Base-by-base conservation (phyloP, 53 echinoderm and acorn worm species). In the Temnopleurus reevesii region DNA sequence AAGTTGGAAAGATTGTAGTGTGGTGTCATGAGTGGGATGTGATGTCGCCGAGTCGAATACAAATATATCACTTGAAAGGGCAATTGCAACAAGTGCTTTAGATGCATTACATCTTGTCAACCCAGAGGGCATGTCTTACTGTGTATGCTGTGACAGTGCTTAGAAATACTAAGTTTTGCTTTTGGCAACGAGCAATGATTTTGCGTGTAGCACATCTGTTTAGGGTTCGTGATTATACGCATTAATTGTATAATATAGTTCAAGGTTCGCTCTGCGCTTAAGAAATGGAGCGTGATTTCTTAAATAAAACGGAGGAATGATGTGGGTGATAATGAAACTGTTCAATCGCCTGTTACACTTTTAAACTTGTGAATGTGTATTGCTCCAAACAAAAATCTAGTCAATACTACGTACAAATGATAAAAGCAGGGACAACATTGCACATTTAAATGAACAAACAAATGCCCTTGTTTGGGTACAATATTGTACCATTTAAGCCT, bases 71-170 rank as follows among this genome's bases (percentile, higher is more conserved):
- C n/a, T 41, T 71, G 36, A 41, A 71, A 36, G 38, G 41, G 41
- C 41, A 23, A 71, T 71, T 36, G 71, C 71, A 71, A 71, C 71
- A 71, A 71, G 71, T 71, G 41, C 41, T 21, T n/a, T n/a, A n/a
- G n/a, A n/a, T n/a, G n/a, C n/a, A n/a, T n/a, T n/a, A n/a, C n/a
- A n/a, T n/a, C n/a, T n/a, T n/a, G n/a, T n/a, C n/a, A n/a, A n/a
- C n/a, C n/a, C 34, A 33, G 65, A 36, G 4, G 33, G 4, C 6
- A 4, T 25, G 60, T 60, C 27, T 17, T 12, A 17, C 8, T 21
- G 55, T 13, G 17, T 13, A 56, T n/a, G n/a, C 0, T 17, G 0
- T 0, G 21, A 4, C 7, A 7, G 5, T n/a, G 3, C 5, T 56
- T 55, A 55, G 23, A 56, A 17, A 56, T 56, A 49, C 49, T 15